Conservation (phyloP, 2,113 vertebrate species). For the Okapia johnstoni region DNA sequence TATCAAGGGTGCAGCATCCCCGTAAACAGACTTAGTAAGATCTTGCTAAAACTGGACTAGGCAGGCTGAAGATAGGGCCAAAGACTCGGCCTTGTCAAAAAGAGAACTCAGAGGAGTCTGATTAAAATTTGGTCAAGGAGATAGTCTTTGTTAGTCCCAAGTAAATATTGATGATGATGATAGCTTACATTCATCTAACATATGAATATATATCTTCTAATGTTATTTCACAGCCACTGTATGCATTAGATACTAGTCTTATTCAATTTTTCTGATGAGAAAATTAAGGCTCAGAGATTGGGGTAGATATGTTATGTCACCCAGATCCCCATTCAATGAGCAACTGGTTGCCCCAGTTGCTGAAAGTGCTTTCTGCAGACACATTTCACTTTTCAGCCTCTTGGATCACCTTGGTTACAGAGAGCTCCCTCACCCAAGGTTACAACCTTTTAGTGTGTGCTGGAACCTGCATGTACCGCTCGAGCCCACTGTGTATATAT, state of each 20-base stretch:
- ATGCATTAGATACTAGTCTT: not conserved
- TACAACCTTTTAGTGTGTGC: not conserved
- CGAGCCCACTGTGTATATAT: not conserved
- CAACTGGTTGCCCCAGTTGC: not conserved
- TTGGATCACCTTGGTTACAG: not conserved
- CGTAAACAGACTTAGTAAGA: not conserved
- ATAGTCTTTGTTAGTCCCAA: not conserved
- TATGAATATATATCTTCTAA: not conserved
- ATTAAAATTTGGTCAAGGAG: not conserved
- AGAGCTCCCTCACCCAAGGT: not conserved
- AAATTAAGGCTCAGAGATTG: not conserved
- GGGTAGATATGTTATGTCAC: not conserved
- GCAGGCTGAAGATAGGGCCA: not conserved
- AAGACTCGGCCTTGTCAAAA: not conserved
- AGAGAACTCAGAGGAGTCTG: not conserved
- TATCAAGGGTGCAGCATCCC: not conserved
- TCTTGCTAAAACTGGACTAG: not conserved
- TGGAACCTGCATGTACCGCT: not conserved
- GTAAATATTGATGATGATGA: not conserved
- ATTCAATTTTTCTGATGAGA: not conserved
- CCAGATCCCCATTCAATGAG: not conserved
- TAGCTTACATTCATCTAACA: not conserved
- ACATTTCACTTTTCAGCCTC: not conserved
- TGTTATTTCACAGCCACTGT: not conserved
- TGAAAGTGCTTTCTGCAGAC: not conserved